Evolutionary conservation across 92 coral and sea anemone genomes (phyloP).

Genomic region (Phenganax subtilis): DNA sequence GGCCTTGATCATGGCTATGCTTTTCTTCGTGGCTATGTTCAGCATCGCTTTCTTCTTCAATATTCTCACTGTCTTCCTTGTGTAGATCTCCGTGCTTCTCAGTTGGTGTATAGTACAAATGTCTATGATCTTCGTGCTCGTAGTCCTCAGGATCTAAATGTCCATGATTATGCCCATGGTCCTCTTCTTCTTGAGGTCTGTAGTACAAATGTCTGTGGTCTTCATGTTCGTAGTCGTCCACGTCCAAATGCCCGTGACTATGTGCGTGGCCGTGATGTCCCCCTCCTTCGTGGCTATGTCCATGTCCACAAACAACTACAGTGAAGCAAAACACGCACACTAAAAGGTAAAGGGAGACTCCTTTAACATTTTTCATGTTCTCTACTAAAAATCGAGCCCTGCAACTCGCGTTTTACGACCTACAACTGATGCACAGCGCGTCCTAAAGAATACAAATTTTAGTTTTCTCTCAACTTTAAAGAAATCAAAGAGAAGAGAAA

Average conservation of each 20-base stretch:
- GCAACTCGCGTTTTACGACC: too few species aligned
- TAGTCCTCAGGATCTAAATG: slow-evolving; percentile 43
- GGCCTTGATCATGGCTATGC: slow-evolving; percentile 44
- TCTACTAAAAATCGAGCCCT: neutral
- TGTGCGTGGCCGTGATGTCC: slow-evolving; percentile 41
- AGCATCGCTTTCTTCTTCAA: neutral
- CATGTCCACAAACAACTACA: slow-evolving; percentile 34
- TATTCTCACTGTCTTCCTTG: neutral
- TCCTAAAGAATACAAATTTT: neutral
- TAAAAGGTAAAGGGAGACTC: neutral
- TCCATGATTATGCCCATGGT: slow-evolving; percentile 45
- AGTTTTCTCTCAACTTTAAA: neutral
- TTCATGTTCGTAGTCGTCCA: slow-evolving; percentile 44
- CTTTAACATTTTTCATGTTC: neutral
- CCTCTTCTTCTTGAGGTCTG: slow-evolving; percentile 32
- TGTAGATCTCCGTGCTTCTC: neutral
- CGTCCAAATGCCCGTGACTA: slow-evolving; percentile 30
- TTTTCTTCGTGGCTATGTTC: slow-evolving; percentile 7
- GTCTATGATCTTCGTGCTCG: slow-evolving; percentile 35
- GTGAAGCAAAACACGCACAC: neutral
- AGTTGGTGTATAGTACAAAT: slow-evolving; percentile 26
- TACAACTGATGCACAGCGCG: neutral
- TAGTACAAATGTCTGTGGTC: slow-evolving; percentile 43
- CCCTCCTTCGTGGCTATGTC: slow-evolving; percentile 42
- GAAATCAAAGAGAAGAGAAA: neutral